Evolutionary conservation across 2,113 vertebrate species (phyloP).

Genomic region (Sardina pilchardus): DNA sequence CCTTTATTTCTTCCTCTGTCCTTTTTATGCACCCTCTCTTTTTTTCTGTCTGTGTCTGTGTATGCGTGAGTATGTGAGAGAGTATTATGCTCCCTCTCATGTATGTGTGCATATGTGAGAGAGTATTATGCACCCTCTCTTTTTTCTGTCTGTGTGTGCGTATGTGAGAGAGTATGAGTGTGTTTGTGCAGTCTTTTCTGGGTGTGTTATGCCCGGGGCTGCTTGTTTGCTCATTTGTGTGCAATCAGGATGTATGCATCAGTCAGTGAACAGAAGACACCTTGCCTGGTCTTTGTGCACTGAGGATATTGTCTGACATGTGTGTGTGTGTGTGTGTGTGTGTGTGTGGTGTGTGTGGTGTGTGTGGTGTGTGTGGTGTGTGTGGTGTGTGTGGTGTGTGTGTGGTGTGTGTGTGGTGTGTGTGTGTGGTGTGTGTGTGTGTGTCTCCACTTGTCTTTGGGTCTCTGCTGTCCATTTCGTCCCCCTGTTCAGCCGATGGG

Average conservation of each 20-base stretch:
- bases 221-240: background rate
- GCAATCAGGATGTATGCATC: background rate
- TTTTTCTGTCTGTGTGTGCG: background rate
- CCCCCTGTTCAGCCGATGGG: conserved; percentile 51
- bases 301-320: background rate
- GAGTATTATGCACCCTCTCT: background rate
- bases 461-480: conserved; percentile 53
- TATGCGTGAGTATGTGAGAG: conserved; percentile 12
- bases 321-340: background rate
- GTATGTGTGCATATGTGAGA: background rate
- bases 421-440: background rate
- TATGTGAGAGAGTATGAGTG: background rate
- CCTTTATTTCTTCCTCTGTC: background rate
- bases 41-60: conserved; percentile 1
- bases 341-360: background rate
- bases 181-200: background rate
- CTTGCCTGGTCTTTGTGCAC: background rate
- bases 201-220: background rate
- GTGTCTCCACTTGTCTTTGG: background rate
- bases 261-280: background rate
- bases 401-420: conserved; percentile 10
- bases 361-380: background rate
- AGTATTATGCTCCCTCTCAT: conserved; percentile 15
- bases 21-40: background rate
- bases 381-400: background rate